Base-by-base conservation (phyloP, 2,888 invertebrate species). In the Panzeria rudis region DNA sequence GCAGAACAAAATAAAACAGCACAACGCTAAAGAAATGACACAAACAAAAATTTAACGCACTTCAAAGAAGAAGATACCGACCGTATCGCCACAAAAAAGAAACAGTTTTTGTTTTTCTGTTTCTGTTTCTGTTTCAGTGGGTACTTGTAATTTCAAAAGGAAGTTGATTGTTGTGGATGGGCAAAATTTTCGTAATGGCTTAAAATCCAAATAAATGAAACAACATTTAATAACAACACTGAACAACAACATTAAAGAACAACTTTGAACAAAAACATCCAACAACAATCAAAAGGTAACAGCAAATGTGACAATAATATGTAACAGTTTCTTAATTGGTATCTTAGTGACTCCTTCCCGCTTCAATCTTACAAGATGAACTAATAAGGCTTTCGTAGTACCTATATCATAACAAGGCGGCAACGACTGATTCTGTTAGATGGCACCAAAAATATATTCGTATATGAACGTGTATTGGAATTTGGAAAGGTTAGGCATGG, bases 301-400 rank as follows among this genome's bases (percentile, higher is more conserved):
- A 77, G 68, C 68, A 84, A 84, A 77, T 81, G 77, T 81, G 84
- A 84, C 84, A 81, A 84, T 81, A 80, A 81, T 73, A 84, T 69
- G 62, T 84, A 81, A 84, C 77, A 81, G 77, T 84, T 81, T 84
- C 77, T 84, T 84, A 81, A 84, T 84, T 84, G 81, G 81, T 62
- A 77, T 56, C 64, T 59, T 44, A 44, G n/a, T 44, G n/a, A 29
- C 23, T 44, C 11, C 35, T 32, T 13, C 0, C 13, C 54, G 5
- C 8, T 25, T 44, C 54, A 38, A 38, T 44, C 56, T 47, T 25
- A 44, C 50, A 59, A 52, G 29, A 64, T 13, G 47, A 0, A 38
- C 8, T 0, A 5, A n/a, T 2, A n/a, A 44, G 4, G 1, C n/a
- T 44, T 44, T 15, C 4, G 5, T 38, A 38, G 5, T 29, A 29